A percentile compares a stretch with the other conserved stretches of the same genome.
Evolutionary conservation across 2,113 vertebrate genomes (phyloP).

Genomic region (Corydoras sp.): DNA sequence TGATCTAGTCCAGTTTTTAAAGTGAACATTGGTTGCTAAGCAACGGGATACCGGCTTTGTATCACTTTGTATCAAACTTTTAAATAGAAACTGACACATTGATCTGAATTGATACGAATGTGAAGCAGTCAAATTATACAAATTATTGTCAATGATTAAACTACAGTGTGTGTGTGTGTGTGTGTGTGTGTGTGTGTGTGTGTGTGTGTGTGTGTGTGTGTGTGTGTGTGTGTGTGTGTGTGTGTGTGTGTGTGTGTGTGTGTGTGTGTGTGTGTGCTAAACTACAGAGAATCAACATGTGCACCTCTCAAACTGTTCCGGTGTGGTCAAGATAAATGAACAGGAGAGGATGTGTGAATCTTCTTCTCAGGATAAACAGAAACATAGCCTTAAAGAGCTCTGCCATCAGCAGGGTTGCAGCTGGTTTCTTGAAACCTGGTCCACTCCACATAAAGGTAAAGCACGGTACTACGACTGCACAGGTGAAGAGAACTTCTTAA

Average conservation of each 20-base stretch:
- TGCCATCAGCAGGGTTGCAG: slow-evolving; percentile 37
- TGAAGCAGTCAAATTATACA: too few species aligned
- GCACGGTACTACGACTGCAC: slow-evolving; percentile 41
- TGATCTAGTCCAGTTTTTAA: too few species aligned
- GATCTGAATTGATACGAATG: too few species aligned
- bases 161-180: too few species aligned
- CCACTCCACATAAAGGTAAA: rapidly evolving
- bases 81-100: too few species aligned
- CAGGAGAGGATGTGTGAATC: rapidly evolving
- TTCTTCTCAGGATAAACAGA: rapidly evolving
- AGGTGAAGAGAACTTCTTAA: slow-evolving; percentile 8
- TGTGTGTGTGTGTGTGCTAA: slow-evolving; percentile 6
- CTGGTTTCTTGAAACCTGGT: not conserved
- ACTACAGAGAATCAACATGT: slow-evolving; percentile 1
- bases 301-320: not conserved
- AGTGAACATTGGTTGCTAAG: too few species aligned
- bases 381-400: not conserved
- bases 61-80: too few species aligned
- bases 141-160: too few species aligned
- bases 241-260: slow-evolving; percentile 4
- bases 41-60: too few species aligned
- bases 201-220: too few species aligned
- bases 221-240: too few species aligned
- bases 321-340: slow-evolving; percentile 35
- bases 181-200: too few species aligned